phyloP scores from a whole-genome alignment of 2,888 invertebrate genomes.

The Magallana nippona region DNA sequence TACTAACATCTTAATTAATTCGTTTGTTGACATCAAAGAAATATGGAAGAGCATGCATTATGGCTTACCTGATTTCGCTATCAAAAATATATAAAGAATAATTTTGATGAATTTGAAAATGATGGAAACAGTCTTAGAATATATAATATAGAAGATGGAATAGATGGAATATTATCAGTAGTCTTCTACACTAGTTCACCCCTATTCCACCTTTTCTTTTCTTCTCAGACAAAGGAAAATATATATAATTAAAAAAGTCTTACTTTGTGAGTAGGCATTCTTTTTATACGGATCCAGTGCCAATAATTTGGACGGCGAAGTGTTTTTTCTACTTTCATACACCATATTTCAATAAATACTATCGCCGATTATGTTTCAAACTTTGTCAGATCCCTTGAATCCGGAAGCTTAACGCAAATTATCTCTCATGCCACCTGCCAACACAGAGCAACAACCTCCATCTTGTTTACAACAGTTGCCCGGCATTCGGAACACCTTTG shows the following conservation, averaged over 20 bases:
- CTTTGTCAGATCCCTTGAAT: too few relatives aligned
- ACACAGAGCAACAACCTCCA: slow-evolving; percentile 60
- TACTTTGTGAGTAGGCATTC: slow-evolving; percentile 72
- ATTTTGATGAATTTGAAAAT: too few relatives aligned
- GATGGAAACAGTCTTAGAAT: too few relatives aligned
- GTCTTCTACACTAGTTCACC: too few relatives aligned
- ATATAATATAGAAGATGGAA: too few relatives aligned
- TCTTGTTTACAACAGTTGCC: slow-evolving; percentile 69
- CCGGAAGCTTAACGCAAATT: slow-evolving; percentile 11
- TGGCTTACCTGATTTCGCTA: slow-evolving; percentile 21
- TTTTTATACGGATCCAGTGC: slow-evolving; percentile 68
- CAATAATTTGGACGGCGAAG: slow-evolving; percentile 58
- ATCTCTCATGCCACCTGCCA: slow-evolving; percentile 52
- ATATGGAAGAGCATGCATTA: not conserved
- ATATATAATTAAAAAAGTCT: slow-evolving; percentile 36
- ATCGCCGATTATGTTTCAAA: not conserved
- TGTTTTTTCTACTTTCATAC: slow-evolving; percentile 26
- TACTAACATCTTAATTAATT: not conserved
- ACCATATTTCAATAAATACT: not conserved
- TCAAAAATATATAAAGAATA: not conserved
- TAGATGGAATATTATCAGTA: too few relatives aligned
- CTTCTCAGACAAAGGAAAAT: too few relatives aligned
- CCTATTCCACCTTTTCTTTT: too few relatives aligned
- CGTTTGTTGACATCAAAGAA: not conserved
- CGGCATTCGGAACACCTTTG: slow-evolving; percentile 50